Conservation (phyloP, 2,888 invertebrate species). For the Poecilus cupreus region DNA sequence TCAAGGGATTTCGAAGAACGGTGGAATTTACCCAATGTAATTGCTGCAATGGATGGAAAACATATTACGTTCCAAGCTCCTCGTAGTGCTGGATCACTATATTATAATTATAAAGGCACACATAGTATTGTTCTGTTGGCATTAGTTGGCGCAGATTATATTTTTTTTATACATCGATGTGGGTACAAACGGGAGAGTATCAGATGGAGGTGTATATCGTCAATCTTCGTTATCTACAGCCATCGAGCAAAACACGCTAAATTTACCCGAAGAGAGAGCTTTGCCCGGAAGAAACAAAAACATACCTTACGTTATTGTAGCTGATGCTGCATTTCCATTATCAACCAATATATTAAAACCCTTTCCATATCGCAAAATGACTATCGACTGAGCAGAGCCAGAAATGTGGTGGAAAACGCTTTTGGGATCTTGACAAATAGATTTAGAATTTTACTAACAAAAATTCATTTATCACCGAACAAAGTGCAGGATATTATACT, state of each 20-base stretch:
- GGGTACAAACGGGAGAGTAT: conserved; percentile 64
- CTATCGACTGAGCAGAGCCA: conserved; percentile 62
- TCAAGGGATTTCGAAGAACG: background rate
- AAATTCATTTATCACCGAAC: conserved; percentile 60
- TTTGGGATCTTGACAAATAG: conserved; percentile 62
- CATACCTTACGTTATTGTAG: conserved; percentile 63
- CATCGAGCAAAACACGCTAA: conserved; percentile 61
- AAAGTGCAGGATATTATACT: background rate
- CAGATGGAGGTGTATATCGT: too few relatives aligned
- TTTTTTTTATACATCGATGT: conserved; percentile 64
- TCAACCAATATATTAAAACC: conserved; percentile 64
- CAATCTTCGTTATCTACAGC: conserved; percentile 63
- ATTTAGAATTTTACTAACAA: conserved; percentile 65
- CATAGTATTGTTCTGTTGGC: conserved; percentile 65
- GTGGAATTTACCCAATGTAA: conserved; percentile 40
- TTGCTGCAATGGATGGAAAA: conserved; percentile 64
- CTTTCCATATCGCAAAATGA: conserved; percentile 60
- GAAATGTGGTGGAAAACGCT: too few relatives aligned
- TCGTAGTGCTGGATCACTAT: conserved; percentile 63
- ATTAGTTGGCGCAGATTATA: conserved; percentile 64
- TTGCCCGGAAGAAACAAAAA: conserved; percentile 61
- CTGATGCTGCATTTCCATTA: conserved; percentile 66
- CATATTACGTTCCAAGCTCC: conserved; percentile 63
- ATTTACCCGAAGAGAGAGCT: conserved; percentile 63
- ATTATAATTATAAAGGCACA: conserved; percentile 64